A percentile compares a stretch with the other conserved stretches of the same genome.
Conservation (phyloP, 2,888 invertebrate genomes). For the Ophion costatus region DNA sequence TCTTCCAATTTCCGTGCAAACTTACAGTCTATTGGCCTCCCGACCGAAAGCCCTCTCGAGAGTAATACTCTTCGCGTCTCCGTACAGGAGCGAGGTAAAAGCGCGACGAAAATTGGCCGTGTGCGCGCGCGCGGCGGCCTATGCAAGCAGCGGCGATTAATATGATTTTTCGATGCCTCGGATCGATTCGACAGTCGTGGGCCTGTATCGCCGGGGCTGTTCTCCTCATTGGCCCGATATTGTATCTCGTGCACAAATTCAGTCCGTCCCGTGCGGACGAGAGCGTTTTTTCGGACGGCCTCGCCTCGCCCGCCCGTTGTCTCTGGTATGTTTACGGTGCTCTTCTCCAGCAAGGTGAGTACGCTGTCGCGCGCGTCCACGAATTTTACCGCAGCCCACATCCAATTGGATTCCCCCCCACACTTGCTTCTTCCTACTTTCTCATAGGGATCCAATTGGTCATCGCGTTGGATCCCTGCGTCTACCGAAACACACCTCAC, state of each 20-base stretch:
- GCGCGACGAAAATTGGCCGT: neutral
- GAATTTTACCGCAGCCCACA: neutral
- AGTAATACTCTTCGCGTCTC: constrained; percentile 92
- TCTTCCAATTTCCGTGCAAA: constrained; percentile 90
- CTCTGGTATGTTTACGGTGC: constrained; percentile 96
- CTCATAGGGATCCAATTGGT: too few species aligned
- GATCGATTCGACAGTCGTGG: constrained; percentile 89
- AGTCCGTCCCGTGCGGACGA: constrained; percentile 85
- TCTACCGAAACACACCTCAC: too few species aligned
- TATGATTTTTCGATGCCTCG: neutral
- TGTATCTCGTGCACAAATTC: constrained; percentile 89
- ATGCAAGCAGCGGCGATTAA: neutral
- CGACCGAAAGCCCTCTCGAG: constrained; percentile 92
- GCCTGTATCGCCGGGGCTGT: constrained; percentile 90
- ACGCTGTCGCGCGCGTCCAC: too few species aligned
- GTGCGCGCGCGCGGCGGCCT: too few species aligned
- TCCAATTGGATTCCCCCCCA: too few species aligned
- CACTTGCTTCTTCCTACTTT: too few species aligned
- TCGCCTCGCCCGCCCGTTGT: constrained; percentile 86
- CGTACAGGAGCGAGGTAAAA: constrained; percentile 86
- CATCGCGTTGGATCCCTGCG: too few species aligned
- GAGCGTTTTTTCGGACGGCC: constrained; percentile 63
- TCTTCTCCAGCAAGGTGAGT: constrained; percentile 93
- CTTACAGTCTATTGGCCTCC: constrained; percentile 91
- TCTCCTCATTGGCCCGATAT: constrained; percentile 90